A percentile compares a stretch with the other conserved stretches of the same genome.
Conservation (phyloP, 2,888 invertebrate genomes). For the Tetranychus truncatus region DNA sequence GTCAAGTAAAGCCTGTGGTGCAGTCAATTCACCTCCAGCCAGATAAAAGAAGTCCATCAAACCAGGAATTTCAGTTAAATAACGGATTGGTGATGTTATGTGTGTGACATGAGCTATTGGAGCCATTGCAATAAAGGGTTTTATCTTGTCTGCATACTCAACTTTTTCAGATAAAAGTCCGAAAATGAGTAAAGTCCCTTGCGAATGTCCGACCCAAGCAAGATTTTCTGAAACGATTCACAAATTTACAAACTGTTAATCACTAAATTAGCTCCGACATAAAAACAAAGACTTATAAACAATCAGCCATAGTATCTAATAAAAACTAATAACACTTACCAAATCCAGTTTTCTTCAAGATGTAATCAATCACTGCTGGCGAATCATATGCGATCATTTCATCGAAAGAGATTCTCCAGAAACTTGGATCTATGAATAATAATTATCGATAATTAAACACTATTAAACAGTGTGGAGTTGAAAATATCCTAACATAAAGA, state of each 20-base stretch:
- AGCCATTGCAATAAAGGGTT: conserved; percentile 33
- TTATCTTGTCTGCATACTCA: neutral
- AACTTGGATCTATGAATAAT: neutral
- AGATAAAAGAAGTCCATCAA: neutral
- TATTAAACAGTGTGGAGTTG: neutral
- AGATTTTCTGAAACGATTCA: neutral
- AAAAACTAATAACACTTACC: neutral
- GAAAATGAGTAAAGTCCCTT: neutral
- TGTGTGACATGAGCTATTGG: conserved; percentile 47
- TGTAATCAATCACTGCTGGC: conserved; percentile 1
- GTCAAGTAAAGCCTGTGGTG: conserved; percentile 44
- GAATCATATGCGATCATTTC: conserved; percentile 10
- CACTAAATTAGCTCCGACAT: too few relatives aligned
- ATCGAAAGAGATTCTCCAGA: conserved; percentile 7
- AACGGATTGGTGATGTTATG: conserved; percentile 45
- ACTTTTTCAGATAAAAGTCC: neutral
- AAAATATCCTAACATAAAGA: neutral
- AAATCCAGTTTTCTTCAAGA: neutral
- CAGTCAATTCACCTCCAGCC: conserved; percentile 40
- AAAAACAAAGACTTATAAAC: too few relatives aligned
- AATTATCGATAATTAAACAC: neutral
- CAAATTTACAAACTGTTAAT: neutral
- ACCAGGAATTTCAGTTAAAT: conserved; percentile 42
- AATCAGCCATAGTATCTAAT: neutral
- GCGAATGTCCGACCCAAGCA: neutral